A percentile compares a stretch with the other conserved stretches of the same genome.
Conservation (phyloP, 2,797 vertebrate genomes). For the Scarus forsteni region DNA sequence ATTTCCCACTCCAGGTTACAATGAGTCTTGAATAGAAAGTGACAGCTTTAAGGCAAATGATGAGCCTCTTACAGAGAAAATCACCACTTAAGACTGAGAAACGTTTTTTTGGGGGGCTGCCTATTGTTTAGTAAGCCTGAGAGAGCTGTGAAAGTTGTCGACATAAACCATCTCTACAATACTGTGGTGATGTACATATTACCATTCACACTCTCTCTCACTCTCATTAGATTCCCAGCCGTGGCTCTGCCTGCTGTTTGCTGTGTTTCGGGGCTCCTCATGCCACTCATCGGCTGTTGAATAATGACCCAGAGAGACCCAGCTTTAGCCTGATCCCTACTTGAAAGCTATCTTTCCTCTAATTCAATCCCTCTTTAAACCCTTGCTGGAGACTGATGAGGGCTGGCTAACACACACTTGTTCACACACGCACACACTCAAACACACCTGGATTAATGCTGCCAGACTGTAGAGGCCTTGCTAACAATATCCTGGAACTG, state of each 20-base stretch:
- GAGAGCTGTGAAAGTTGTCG: no score
- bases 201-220: conserved; percentile 13
- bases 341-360: conserved; percentile 77
- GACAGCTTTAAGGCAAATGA: no score
- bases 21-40: no score
- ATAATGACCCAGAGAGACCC: conserved; percentile 76
- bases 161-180: no score
- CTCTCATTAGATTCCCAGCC: conserved; percentile 39
- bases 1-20: no score
- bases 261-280: conserved; percentile 49
- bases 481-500: conserved; percentile 27
- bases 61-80: no score
- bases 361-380: conserved; percentile 71
- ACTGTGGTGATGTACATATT: no score
- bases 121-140: no score
- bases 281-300: conserved; percentile 69
- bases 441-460: conserved; percentile 50
- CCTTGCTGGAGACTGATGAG: conserved; percentile 58
- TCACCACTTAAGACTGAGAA: no score
- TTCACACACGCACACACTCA: conserved; percentile 26
- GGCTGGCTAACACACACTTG: conserved; percentile 27
- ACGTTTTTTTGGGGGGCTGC: no score
- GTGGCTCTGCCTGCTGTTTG: conserved; percentile 21
- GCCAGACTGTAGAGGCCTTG: conserved; percentile 32
- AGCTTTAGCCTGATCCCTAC: conserved; percentile 77